A percentile compares a stretch with the other conserved stretches of the same genome.
These are phyloP conservation scores for Addax nasomaculatus DNA, from an alignment of 2,113 vertebrate species.

Conservation along the genomic window DNA sequence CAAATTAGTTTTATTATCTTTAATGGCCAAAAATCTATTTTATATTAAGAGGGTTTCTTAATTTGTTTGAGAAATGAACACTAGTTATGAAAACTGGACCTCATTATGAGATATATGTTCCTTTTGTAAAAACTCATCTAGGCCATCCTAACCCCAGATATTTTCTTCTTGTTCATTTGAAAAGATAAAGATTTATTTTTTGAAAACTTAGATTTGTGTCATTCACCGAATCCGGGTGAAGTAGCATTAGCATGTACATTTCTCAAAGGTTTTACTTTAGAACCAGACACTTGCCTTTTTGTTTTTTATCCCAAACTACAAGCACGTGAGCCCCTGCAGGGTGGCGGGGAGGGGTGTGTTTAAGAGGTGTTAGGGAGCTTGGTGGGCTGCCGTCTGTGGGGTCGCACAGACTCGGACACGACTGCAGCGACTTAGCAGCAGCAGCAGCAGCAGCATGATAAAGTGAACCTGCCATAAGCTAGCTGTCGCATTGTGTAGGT, in stretches of 20 bases:
- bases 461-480: neutral
- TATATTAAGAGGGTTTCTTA: conserved; percentile 41
- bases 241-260: neutral
- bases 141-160: neutral
- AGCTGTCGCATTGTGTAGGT: rapidly evolving
- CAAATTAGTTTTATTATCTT: conserved; percentile 68
- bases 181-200: neutral
- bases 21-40: conserved; percentile 59
- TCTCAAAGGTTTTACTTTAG: neutral
- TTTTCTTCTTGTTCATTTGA: neutral
- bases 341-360: neutral
- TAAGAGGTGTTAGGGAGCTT: neutral
- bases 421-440: no score
- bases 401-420: no score
- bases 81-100: neutral
- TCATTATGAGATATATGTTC: neutral
- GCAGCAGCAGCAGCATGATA: neutral
- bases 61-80: conserved; percentile 44
- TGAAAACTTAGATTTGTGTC: neutral
- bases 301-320: neutral
- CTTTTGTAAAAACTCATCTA: neutral
- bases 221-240: neutral
- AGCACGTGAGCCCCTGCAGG: neutral
- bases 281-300: neutral
- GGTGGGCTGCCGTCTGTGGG: no score